Base-by-base conservation (phyloP, 2,797 vertebrate genomes). In the Megaceryle alcyon region DNA sequence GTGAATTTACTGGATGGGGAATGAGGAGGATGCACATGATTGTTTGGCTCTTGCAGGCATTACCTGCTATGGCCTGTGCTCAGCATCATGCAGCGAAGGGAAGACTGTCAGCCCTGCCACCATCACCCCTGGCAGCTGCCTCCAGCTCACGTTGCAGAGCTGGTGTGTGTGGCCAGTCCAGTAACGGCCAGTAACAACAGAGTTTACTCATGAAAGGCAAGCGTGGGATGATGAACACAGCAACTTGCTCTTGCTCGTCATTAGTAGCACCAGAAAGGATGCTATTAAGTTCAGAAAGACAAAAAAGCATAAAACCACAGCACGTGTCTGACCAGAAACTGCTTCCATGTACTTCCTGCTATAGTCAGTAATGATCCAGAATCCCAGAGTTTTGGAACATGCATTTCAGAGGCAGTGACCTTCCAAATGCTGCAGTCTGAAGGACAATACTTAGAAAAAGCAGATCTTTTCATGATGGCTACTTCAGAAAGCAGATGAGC, bases 1-100 rank as follows among this genome's bases (percentile, higher is more conserved):
- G 54, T 10, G 59, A 77, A 29, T 49, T 15, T 70, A 33, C 82
- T 8, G 51, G 11, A n/a, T 3, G 28, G 60, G 57, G 73, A 64
- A 69, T 20, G 41, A 69, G 68, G 16, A 83, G 17, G 53, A 26
- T 37, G 57, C 23, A 11, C 5, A 6, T 9, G 37, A 14, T 6
- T 46, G 9, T 19, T 35, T n/a, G 64, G 39, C 65, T 68, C 65
- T 64, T 29, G 33, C 69, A 77, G 60, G 72, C 21, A 15, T 8
- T 46, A 28, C 10, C 68, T 79, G 63, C 79, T 15, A 2, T 7
- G 37, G 71, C 31, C 25, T 3, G 10, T 22, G 64, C 72, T 43
- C 71, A 31, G 0, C 7, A 1, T 18, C 84, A 46, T 0, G 1
- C 8, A 51, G 53, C 0, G 0, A 29, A 60, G 78, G 69, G 6